A percentile compares a stretch with the other conserved stretches of the same genome.
phyloP scores from a whole-genome alignment of 2,797 vertebrate genomes.

The Potorous gilbertii region DNA sequence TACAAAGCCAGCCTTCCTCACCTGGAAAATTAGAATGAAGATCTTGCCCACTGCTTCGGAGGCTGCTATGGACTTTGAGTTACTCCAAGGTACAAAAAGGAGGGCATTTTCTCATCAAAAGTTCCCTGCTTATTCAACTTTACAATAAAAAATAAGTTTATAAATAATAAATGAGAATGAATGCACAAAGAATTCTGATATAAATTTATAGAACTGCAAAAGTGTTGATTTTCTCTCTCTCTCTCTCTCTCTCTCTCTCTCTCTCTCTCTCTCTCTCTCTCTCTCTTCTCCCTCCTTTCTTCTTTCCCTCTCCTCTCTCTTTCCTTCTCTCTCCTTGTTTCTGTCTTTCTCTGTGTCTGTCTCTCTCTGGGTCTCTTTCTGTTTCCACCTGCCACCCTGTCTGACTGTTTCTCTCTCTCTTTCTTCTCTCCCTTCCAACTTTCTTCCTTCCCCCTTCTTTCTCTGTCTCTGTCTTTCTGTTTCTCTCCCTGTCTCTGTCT shows the following conservation, averaged over 20 bases:
- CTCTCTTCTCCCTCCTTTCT: no score
- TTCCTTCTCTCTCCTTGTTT: no score
- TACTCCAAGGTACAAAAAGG: neutral
- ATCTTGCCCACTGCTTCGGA: neutral
- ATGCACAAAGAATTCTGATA: neutral
- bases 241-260: neutral
- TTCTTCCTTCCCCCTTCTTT: no score
- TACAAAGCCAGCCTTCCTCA: neutral
- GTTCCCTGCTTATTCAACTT: neutral
- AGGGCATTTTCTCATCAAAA: neutral
- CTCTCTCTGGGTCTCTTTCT: no score
- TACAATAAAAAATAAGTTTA: conserved; percentile 4
- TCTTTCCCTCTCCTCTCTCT: neutral
- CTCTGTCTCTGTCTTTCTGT: no score
- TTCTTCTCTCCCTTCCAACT: no score
- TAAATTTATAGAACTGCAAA: neutral
- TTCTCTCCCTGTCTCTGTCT: no score
- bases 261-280: neutral
- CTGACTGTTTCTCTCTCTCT: neutral
- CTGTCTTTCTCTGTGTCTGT: no score
- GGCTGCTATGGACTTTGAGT: neutral
- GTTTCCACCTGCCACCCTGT: no score
- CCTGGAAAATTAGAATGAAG: neutral
- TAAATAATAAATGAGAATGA: neutral
- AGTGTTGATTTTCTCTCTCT: neutral